Evolutionary conservation across 2,113 vertebrate genomes (phyloP), one percentile per base, ranked within the genome.

Genomic region (Marcusenius ussheri): DNA sequence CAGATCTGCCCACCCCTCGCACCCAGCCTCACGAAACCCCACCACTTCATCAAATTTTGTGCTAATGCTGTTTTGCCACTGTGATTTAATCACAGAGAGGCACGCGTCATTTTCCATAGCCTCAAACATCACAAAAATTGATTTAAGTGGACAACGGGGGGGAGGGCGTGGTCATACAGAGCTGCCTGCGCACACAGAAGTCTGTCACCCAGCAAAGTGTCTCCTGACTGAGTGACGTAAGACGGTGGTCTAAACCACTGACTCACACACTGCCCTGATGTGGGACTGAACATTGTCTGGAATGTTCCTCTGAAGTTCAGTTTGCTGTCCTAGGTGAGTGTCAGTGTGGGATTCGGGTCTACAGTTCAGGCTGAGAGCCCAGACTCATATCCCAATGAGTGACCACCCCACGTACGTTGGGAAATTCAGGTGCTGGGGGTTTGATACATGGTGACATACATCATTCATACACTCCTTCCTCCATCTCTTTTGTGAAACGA

Each of bases 41-140:
- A 87, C 10, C 56, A 39, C 66, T 17, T 35, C n/a, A 31, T 49
- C 35, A 53, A 56, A 45, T 45, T 89, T 49, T 35, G 42, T 47
- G 3, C n/a, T 77, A 27, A 77, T 31, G 62, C 88, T 19, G 85
- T 51, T 51, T 87, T 53, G 27, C 49, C 15, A 1, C 66, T 49
- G 66, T 39, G 7, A 89, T 89, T 89, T 35, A 21, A 89, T 89
- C n/a, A 80, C 27, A 8, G 31, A 80, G 70, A 27, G n/a, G 70
- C 27, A 35, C 15, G 27, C 27, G 7, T 77, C 66, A 77, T 89
- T 89, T 89, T 49, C 39, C 62, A 49, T 35, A 53, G 50, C 49
- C 85, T 0, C 11, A 87, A 87, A n/a, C 50, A 87, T 56, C 27
- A 17, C 85, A 47, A 6, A 53, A 35, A 87, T 87, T 49, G 24